Evolutionary conservation across 2,797 vertebrate genomes (phyloP), one percentile per base, ranked within the genome.

Genomic region (Vultur gryphus): DNA sequence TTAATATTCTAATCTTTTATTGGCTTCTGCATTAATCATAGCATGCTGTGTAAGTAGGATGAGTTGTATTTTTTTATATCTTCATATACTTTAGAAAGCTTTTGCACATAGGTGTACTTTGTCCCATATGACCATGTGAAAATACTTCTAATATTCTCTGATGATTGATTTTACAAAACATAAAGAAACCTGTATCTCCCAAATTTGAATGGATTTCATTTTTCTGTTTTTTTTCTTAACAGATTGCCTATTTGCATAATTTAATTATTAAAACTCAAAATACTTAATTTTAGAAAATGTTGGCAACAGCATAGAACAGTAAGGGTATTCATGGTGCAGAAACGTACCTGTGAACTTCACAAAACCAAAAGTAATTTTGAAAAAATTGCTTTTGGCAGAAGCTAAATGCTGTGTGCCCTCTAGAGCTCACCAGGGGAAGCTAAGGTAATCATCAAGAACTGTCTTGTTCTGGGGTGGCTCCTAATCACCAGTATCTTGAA

Each of bases 361-460:
- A 31, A 95, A 89, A 75, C 28, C 37, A 51, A 46, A 76, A 65
- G 55, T 15, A 49, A 24, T 46, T 71, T 48, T 73, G 33, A n/a
- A 48, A 69, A 75, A 48, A 37, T 6, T 21, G 21, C 54, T 96
- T 93, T 70, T 51, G 49, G 59, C 49, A 33, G 78, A 57, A 72
- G 57, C 61, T 96, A 39, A 69, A 57, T 89, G 33, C 48, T 83
- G 51, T 93, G 84, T 87, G 96, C 97, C 95, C 95, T 97, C 97
- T 97, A 95, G 90, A 85, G 96, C 85, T 86, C 23, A 7, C 20
- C 13, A 33, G 25, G 35, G 59, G 61, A 90, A 90, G 59, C 51
- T 57, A 58, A 35, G 48, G 25, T 78, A 31, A 9, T 66, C 33
- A 15, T 7, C 31, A 31, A 25, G 23, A 28, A 10, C 37, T n/a